A percentile compares a stretch with the other conserved stretches of the same genome.
These are phyloP conservation scores for Sminthurinus aureus DNA, from an alignment of 2,888 invertebrate genomes.

Conservation along the genomic window DNA sequence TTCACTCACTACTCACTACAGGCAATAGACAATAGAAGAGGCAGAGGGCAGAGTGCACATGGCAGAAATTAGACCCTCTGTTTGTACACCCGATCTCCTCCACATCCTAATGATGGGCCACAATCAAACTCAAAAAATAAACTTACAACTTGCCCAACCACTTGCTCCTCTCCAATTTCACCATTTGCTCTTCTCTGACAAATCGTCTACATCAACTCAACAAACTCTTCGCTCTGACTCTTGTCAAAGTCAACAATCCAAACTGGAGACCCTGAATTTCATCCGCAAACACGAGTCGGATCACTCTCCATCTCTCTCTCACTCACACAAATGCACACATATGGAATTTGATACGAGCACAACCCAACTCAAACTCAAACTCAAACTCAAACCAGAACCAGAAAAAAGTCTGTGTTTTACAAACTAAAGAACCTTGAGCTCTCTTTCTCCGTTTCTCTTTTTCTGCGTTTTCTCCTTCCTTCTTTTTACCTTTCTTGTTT, in stretches of 20 bases:
- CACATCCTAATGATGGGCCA: slow-evolving; percentile 32
- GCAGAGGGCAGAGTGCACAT: neutral
- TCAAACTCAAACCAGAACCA: neutral
- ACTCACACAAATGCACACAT: neutral
- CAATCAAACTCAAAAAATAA: slow-evolving; percentile 36
- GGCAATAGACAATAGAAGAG: neutral
- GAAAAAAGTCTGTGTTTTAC: neutral
- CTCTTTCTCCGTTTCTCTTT: neutral
- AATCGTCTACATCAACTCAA: slow-evolving; percentile 23
- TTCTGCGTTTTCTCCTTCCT: no score
- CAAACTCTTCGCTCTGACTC: neutral
- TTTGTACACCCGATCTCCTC: neutral
- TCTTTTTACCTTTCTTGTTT: no score
- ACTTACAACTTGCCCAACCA: slow-evolving; percentile 19
- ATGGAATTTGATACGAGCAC: slow-evolving; percentile 1
- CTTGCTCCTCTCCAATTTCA: neutral
- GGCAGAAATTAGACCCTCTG: neutral
- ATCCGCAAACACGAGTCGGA: slow-evolving; percentile 34
- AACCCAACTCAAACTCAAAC: neutral
- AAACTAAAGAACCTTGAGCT: neutral
- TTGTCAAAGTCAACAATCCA: slow-evolving; percentile 31
- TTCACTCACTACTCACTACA: slow-evolving; percentile 9
- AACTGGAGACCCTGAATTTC: slow-evolving; percentile 12
- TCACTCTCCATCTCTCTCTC: neutral
- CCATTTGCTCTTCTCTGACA: slow-evolving; percentile 5